These are phyloP conservation scores for Adrianichthys oophorus DNA, from an alignment of 2,797 vertebrate genomes.

Conservation along the genomic window DNA sequence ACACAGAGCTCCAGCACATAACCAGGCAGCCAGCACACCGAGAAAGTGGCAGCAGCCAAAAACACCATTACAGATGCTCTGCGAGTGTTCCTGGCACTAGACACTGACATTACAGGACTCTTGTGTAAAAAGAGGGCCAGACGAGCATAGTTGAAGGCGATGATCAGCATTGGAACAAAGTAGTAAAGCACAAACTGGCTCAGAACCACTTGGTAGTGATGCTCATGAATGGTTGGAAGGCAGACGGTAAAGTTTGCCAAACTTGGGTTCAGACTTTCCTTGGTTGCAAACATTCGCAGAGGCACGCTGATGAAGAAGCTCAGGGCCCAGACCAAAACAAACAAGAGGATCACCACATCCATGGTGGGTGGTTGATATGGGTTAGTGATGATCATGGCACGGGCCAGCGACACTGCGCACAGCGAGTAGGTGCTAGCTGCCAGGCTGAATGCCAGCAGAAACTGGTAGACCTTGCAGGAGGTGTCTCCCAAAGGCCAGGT, in stretches of 20 bases:
- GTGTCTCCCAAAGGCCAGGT: conserved; percentile 75
- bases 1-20: conserved; percentile 77
- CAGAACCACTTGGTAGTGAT: conserved; percentile 77
- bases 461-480: conserved; percentile 82
- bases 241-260: conserved; percentile 70
- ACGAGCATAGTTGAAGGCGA: conserved; percentile 76
- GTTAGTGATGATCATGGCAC: conserved; percentile 78
- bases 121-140: conserved; percentile 77
- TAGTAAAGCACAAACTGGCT: conserved; percentile 79
- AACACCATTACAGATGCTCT: conserved; percentile 79
- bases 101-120: conserved; percentile 75
- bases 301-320: conserved; percentile 79
- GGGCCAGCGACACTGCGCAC: conserved; percentile 77
- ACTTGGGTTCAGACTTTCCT: conserved; percentile 54
- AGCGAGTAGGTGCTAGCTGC: conserved; percentile 81
- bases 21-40: conserved; percentile 77
- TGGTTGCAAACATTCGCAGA: conserved; percentile 73
- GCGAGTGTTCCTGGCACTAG: conserved; percentile 74
- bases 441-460: conserved; percentile 78
- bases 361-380: conserved; percentile 70
- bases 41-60: conserved; percentile 76
- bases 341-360: conserved; percentile 72
- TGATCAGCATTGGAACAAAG: conserved; percentile 76
- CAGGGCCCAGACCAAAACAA: conserved; percentile 73
- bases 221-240: conserved; percentile 74